Percentiles rank a stretch among this genome's conserved stretches.
Conservation (phyloP, 23 tunicate species). For the Oikopleura dioica region DNA sequence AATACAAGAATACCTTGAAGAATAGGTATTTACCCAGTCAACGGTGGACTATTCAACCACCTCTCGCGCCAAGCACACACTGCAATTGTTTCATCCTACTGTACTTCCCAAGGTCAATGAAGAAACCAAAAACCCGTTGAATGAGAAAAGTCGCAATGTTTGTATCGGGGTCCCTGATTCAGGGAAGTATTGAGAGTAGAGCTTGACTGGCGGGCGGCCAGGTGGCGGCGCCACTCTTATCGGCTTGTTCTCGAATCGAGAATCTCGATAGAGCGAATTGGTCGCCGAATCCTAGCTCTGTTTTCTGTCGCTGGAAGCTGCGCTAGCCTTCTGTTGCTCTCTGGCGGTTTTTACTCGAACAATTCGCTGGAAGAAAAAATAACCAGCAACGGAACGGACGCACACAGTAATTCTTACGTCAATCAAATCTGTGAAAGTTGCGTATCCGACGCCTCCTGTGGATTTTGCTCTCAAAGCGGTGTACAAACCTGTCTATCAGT, state of each 20-base stretch:
- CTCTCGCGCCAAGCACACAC: no score
- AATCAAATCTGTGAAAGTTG: background rate
- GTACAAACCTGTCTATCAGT: background rate
- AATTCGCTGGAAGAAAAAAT: background rate
- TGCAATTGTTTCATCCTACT: no score
- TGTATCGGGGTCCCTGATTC: no score
- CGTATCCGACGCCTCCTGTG: background rate
- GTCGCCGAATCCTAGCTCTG: constrained; percentile 37
- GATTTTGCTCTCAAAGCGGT: background rate
- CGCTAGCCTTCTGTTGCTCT: background rate
- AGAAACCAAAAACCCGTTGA: no score
- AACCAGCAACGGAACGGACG: background rate
- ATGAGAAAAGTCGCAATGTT: no score
- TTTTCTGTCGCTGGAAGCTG: constrained; percentile 39
- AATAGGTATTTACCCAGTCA: no score
- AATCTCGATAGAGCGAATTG: constrained; percentile 60
- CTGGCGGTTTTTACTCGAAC: background rate
- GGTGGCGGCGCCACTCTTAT: constrained; percentile 30
- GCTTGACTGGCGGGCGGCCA: no score
- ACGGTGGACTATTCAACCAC: no score
- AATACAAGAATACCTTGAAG: no score
- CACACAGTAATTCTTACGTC: background rate
- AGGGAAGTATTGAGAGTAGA: no score
- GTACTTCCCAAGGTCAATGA: no score
- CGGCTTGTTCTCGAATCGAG: constrained; percentile 65